These are phyloP conservation scores for Carollia perspicillata DNA, from an alignment of 2,113 vertebrate genomes.

Conservation along the genomic window DNA sequence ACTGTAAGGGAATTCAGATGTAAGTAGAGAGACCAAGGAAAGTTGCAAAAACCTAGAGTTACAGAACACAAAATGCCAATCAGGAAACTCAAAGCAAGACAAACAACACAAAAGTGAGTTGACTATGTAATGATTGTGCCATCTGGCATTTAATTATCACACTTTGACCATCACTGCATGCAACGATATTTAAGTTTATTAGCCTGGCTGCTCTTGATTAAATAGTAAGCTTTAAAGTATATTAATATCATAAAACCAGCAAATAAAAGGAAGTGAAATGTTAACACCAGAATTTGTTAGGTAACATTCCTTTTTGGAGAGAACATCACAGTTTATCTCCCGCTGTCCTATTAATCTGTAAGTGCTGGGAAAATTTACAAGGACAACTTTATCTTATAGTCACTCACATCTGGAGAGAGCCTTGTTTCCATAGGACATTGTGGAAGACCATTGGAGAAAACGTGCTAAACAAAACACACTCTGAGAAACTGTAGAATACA, in stretches of 20 bases:
- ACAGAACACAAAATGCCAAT: background rate
- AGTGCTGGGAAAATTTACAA: background rate
- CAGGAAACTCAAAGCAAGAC: background rate
- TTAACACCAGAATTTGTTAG: background rate
- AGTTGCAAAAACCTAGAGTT: background rate
- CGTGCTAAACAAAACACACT: background rate
- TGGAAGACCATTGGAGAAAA: background rate
- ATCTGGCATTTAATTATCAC: background rate
- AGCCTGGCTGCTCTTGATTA: background rate
- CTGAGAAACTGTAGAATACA: background rate
- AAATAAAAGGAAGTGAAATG: constrained; percentile 6
- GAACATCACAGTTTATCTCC: background rate
- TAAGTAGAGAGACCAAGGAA: background rate
- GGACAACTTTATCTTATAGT: background rate
- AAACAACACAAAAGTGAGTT: background rate
- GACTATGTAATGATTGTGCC: background rate
- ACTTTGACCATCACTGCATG: background rate
- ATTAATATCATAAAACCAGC: background rate
- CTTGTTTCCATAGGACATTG: background rate
- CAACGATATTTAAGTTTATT: background rate
- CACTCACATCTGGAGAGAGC: background rate
- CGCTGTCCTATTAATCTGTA: background rate
- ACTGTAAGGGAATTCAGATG: background rate
- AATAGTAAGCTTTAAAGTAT: background rate
- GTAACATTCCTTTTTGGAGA: background rate